Percentiles rank a stretch among this genome's conserved stretches.
These are phyloP conservation scores for Myripristis jacobus DNA, from an alignment of 2,797 vertebrate genomes.

Conservation along the genomic window DNA sequence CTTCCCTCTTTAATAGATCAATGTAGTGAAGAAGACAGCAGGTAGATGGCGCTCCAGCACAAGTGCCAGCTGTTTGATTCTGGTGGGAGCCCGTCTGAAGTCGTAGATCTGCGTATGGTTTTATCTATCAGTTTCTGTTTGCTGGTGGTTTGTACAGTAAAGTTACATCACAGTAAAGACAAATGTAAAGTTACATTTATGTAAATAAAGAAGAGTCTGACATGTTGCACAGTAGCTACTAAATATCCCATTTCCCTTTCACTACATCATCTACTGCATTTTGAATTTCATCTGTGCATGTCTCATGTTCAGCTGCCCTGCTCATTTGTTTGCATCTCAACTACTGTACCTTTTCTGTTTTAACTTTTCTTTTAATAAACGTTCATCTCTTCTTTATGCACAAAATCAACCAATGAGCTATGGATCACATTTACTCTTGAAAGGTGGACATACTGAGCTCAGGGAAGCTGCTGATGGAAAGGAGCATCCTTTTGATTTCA, in stretches of 20 bases:
- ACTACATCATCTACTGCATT: slow-evolving; percentile 13
- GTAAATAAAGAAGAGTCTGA: slow-evolving; percentile 73
- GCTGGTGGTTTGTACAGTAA: slow-evolving; percentile 55
- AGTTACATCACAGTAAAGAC: slow-evolving; percentile 34
- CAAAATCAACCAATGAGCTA: neutral
- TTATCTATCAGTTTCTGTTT: slow-evolving; percentile 42
- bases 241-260: slow-evolving; percentile 10
- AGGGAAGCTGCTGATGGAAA: neutral
- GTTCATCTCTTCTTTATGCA: slow-evolving; percentile 26
- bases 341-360: slow-evolving; percentile 40
- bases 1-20: neutral
- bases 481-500: neutral
- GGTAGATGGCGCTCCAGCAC: slow-evolving; percentile 47
- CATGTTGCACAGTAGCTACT: slow-evolving; percentile 5
- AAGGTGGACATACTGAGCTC: neutral
- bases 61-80: slow-evolving; percentile 25
- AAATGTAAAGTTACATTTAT: slow-evolving; percentile 59
- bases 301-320: slow-evolving; percentile 12
- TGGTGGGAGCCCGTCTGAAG: neutral
- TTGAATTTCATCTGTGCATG: neutral
- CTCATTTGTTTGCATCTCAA: slow-evolving; percentile 28
- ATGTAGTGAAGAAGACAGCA: neutral
- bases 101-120: slow-evolving; percentile 9
- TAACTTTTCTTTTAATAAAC: slow-evolving; percentile 51
- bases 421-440: neutral